phyloP scores from a whole-genome alignment of 2,113 vertebrate genomes.

The Upupa epops region DNA sequence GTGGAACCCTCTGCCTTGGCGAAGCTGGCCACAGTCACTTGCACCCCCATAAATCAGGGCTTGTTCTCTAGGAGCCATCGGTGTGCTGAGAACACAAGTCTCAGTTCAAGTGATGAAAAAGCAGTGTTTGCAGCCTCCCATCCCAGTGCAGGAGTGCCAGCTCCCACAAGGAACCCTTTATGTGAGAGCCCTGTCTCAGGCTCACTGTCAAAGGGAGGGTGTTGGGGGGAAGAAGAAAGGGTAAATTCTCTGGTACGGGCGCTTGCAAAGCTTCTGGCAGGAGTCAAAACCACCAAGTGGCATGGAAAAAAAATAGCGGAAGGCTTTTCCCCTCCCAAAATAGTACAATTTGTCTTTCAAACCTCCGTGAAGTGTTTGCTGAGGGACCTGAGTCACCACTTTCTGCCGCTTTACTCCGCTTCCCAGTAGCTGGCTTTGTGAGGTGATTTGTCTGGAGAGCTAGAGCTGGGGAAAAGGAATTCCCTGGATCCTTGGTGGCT shows the following conservation, averaged over 20 bases:
- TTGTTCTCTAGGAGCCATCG: not conserved
- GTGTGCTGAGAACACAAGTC: not conserved
- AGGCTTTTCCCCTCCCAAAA: accelerated
- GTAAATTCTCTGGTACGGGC: not conserved
- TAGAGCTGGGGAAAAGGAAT: not conserved
- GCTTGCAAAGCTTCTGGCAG: not conserved
- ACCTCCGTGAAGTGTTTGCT: not conserved
- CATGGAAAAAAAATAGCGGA: not conserved
- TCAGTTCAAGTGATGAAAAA: not conserved
- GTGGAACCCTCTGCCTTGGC: not conserved
- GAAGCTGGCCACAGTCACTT: accelerated
- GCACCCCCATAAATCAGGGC: not conserved
- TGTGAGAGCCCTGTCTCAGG: not conserved
- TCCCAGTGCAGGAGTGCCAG: not conserved
- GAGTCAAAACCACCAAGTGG: not conserved
- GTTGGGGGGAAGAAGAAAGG: not conserved
- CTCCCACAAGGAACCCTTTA: conserved; percentile 53
- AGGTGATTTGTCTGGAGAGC: not conserved
- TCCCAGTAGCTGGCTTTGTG: not conserved
- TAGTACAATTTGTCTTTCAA: not conserved
- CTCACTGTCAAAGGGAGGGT: not conserved
- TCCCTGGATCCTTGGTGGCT: not conserved
- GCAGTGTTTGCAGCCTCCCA: not conserved
- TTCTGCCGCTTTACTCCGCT: not conserved
- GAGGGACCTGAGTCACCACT: conserved; percentile 4